phyloP scores from a whole-genome alignment of 2,113 vertebrate species.

The Mustela nigripes region DNA sequence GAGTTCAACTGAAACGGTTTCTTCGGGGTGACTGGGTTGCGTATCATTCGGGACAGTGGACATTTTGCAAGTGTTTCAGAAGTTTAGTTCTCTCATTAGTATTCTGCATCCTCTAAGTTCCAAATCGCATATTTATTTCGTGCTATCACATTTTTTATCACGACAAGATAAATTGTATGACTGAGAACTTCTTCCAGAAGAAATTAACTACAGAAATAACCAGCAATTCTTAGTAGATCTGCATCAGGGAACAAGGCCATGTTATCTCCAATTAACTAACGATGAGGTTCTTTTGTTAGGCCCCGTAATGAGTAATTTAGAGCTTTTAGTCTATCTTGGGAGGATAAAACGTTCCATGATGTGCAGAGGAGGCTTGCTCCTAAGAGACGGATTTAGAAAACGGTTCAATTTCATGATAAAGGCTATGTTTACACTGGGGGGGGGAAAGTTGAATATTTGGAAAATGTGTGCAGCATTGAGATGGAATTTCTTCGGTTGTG shows the following conservation, averaged over 20 bases:
- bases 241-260: background rate
- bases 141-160: background rate
- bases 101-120: background rate
- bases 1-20: background rate
- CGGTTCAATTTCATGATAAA: background rate
- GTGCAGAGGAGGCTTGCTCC: background rate
- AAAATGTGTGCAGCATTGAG: background rate
- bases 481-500: background rate
- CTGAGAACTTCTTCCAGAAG: background rate
- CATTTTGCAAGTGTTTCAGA: background rate
- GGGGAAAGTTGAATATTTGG: background rate
- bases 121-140: background rate
- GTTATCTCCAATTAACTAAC: background rate
- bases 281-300: background rate
- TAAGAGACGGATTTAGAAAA: constrained; percentile 35
- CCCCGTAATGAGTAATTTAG: background rate
- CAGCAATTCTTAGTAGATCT: background rate
- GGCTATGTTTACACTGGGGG: background rate
- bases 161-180: constrained; percentile 36
- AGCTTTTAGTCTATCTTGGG: background rate
- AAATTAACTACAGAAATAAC: constrained; percentile 47
- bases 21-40: background rate
- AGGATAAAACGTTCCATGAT: background rate
- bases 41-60: background rate
- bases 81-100: background rate